Percentiles rank a stretch among this genome's conserved stretches.
These are phyloP conservation scores for Dolichoris vasculosae DNA, from an alignment of 1,140 invertebrate genomes.

Conservation along the genomic window DNA sequence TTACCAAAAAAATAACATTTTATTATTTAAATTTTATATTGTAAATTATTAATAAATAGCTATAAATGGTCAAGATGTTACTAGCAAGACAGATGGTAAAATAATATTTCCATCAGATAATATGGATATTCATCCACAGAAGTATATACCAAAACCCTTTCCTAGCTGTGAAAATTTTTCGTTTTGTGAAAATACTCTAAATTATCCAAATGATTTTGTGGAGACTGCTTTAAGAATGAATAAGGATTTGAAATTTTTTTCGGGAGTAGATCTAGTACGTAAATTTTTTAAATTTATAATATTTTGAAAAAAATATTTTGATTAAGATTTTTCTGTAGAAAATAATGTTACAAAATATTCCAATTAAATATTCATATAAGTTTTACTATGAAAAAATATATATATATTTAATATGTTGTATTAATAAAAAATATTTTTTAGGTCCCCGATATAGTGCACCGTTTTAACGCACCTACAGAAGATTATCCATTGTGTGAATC, in stretches of 20 bases:
- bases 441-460: slow-evolving; percentile 51
- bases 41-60: neutral
- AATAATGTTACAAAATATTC: too few relatives aligned
- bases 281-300: neutral
- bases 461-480: slow-evolving; percentile 51
- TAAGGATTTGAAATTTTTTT: slow-evolving; percentile 52
- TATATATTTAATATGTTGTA: neutral
- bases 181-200: slow-evolving; percentile 56
- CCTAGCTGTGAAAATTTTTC: slow-evolving; percentile 47
- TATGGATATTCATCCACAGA: neutral
- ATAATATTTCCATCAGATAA: slow-evolving; percentile 53
- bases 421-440: slow-evolving; percentile 18
- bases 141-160: slow-evolving; percentile 5
- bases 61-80: slow-evolving; percentile 1
- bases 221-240: slow-evolving; percentile 48
- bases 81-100: slow-evolving; percentile 39
- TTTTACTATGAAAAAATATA: too few relatives aligned
- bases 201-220: slow-evolving; percentile 60
- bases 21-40: neutral
- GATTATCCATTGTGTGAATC: slow-evolving; percentile 56
- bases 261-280: slow-evolving; percentile 55
- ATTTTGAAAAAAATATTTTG: too few relatives aligned
- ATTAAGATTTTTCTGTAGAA: too few relatives aligned
- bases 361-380: too few relatives aligned
- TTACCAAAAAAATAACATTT: neutral